A percentile compares a stretch with the other conserved stretches of the same genome.
These are phyloP conservation scores for Agelastica alni DNA, from an alignment of 2,888 invertebrate genomes.

Conservation along the genomic window DNA sequence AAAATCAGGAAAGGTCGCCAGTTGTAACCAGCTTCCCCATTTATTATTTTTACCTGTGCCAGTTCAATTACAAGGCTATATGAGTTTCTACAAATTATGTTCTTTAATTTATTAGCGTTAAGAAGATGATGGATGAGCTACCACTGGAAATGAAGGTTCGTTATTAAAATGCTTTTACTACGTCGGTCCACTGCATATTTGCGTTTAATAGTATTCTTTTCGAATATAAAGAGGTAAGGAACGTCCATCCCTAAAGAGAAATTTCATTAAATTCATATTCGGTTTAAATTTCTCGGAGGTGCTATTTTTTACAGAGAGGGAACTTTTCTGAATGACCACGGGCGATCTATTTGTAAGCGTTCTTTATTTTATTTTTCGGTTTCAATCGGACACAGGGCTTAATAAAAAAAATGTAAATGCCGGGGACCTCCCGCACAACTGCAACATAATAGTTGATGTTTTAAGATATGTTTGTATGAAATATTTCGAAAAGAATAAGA, in stretches of 20 bases:
- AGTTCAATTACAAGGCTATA: too few relatives aligned
- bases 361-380: background rate
- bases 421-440: too few relatives aligned
- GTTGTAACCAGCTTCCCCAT: too few relatives aligned
- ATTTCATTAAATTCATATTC: conserved; percentile 34
- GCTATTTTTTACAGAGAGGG: conserved; percentile 20
- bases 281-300: conserved; percentile 28
- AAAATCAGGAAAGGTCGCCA: too few relatives aligned
- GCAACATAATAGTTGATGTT: too few relatives aligned
- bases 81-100: too few relatives aligned
- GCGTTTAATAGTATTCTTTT: conserved; percentile 22
- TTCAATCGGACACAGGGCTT: too few relatives aligned
- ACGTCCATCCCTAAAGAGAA: conserved; percentile 26
- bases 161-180: conserved; percentile 35
- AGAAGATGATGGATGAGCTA: background rate
- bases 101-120: too few relatives aligned
- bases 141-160: conserved; percentile 27
- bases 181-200: conserved; percentile 22
- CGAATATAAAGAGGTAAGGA: conserved; percentile 20
- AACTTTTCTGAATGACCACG: conserved; percentile 19
- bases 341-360: background rate
- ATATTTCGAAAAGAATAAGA: too few relatives aligned
- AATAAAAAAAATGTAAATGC: too few relatives aligned
- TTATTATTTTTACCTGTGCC: too few relatives aligned
- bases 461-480: too few relatives aligned